Evolutionary conservation across 2,888 invertebrate genomes (phyloP).

Genomic region (Coronaproctus castanopsis): DNA sequence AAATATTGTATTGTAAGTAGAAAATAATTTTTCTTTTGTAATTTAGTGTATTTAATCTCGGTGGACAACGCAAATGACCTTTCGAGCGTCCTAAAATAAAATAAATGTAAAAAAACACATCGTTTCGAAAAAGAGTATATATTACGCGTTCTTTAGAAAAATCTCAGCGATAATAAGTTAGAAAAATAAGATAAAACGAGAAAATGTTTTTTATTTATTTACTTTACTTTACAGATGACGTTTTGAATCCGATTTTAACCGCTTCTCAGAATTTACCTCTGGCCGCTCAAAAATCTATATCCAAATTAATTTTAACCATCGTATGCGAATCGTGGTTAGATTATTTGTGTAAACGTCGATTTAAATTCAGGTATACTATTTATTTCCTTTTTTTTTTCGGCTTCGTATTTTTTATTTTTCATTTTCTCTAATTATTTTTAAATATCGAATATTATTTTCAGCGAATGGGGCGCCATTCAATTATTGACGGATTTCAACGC

Average conservation of each 20-base stretch:
- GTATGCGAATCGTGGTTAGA: constrained; percentile 76
- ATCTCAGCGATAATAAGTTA: background rate
- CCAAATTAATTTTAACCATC: constrained; percentile 56
- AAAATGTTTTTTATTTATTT: background rate
- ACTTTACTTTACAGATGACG: constrained; percentile 38
- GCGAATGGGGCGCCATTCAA: constrained; percentile 55
- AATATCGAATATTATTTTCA: no score
- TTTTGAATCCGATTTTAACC: constrained; percentile 52
- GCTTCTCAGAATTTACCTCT: constrained; percentile 38
- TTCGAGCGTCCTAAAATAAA: no score
- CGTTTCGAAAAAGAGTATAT: no score
- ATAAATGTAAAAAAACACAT: no score
- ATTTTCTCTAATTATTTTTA: no score
- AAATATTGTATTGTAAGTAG: no score
- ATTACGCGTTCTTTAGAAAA: background rate
- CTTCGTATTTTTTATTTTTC: no score
- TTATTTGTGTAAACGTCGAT: constrained; percentile 59
- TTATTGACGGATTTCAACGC: constrained; percentile 62
- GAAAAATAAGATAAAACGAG: background rate
- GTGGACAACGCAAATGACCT: no score
- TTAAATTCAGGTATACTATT: constrained; percentile 43
- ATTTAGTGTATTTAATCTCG: no score
- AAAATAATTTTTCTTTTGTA: no score
- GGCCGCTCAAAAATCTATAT: constrained; percentile 37
- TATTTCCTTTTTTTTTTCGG: no score